These are phyloP conservation scores for Drosophila pseudoananassae DNA, from an alignment of 1,140 invertebrate genomes.

Conservation along the genomic window DNA sequence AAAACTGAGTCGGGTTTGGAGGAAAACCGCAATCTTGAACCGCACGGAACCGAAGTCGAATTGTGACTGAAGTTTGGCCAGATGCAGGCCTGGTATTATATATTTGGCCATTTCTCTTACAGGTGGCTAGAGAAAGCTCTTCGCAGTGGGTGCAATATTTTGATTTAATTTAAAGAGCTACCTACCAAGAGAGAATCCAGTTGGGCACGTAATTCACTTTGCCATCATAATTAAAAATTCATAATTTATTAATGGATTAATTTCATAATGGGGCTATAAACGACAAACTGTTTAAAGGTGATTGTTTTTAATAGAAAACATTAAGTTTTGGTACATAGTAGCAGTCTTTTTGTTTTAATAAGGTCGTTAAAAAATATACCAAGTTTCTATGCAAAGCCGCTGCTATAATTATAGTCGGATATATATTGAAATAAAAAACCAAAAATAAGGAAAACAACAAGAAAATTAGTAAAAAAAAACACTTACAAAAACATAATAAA, in stretches of 20 bases:
- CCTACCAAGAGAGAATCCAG: not conserved
- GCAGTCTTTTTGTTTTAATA: too few relatives aligned
- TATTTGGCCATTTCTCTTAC: conserved; percentile 33
- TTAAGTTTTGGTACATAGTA: too few relatives aligned
- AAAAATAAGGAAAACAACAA: too few relatives aligned
- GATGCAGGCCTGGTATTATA: conserved; percentile 59
- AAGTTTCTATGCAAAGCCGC: too few relatives aligned
- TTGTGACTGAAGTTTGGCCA: conserved; percentile 59
- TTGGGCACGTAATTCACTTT: not conserved
- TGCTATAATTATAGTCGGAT: too few relatives aligned
- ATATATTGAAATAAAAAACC: too few relatives aligned
- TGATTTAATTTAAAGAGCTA: not conserved
- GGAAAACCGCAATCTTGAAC: conserved; percentile 26
- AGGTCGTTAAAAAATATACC: too few relatives aligned
- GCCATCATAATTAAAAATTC: not conserved
- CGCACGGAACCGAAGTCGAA: conserved; percentile 41
- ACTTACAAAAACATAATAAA: too few relatives aligned
- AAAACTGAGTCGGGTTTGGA: conserved; percentile 15
- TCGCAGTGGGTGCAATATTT: conserved; percentile 8
- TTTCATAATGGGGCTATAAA: not conserved
- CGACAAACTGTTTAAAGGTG: not conserved
- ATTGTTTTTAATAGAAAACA: not conserved
- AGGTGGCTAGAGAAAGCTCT: conserved; percentile 43
- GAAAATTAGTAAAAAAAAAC: too few relatives aligned
- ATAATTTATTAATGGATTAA: not conserved